Evolutionary conservation across 2,797 vertebrate species (phyloP).

Genomic region (Muscicapa striata): DNA sequence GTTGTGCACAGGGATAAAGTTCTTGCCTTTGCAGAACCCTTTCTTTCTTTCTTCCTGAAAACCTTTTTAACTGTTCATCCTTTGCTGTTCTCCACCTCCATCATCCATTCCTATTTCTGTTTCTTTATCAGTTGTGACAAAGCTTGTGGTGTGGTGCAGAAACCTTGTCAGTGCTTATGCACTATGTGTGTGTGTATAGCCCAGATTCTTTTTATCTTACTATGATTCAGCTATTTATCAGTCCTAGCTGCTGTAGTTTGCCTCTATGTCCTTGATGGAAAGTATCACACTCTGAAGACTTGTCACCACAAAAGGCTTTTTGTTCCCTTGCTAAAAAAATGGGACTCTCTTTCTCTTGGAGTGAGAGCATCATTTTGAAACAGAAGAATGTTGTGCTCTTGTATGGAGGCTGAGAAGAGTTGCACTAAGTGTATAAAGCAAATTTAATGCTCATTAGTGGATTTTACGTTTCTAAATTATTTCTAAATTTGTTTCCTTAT

Average conservation of each 20-base stretch:
- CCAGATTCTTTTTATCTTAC: background rate
- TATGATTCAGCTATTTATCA: background rate
- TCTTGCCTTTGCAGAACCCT: background rate
- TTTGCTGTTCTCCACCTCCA: background rate
- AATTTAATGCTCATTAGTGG: background rate
- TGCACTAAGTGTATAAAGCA: background rate
- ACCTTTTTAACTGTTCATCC: background rate
- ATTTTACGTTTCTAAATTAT: background rate
- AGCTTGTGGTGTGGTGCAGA: background rate
- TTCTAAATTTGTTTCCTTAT: background rate
- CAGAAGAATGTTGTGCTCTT: background rate
- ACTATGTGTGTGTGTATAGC: rapidly evolving
- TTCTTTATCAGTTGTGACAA: background rate
- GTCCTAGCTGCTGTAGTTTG: background rate
- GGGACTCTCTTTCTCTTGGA: background rate
- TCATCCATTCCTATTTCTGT: background rate
- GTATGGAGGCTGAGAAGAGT: background rate
- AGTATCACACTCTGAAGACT: background rate
- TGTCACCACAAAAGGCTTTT: background rate
- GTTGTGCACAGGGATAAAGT: background rate
- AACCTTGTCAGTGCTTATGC: background rate
- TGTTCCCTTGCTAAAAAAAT: constrained; percentile 15
- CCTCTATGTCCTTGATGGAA: background rate
- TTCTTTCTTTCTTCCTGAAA: background rate
- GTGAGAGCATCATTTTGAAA: background rate